Conservation (phyloP, 2,113 vertebrate genomes). For the Macaca nemestrina region DNA sequence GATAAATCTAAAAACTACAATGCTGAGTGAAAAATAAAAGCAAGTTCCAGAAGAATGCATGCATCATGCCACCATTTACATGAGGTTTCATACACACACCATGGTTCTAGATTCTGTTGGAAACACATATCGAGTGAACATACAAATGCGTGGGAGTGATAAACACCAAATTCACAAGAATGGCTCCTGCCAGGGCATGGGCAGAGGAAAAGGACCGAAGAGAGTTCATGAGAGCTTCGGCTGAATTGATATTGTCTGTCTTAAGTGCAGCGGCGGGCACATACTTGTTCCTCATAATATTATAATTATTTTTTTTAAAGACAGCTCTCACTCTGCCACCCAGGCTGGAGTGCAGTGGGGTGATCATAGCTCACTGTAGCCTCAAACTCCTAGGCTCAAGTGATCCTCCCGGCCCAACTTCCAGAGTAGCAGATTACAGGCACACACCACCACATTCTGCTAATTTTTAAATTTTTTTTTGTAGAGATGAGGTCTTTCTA, state of each 20-base stretch:
- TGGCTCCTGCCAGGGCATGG: background rate
- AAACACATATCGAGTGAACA: background rate
- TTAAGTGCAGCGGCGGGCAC: background rate
- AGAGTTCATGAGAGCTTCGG: background rate
- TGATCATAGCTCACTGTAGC: too few relatives aligned
- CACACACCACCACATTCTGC: too few relatives aligned
- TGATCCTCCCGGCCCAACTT: too few relatives aligned
- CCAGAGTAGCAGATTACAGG: too few relatives aligned
- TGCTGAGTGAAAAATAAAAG: fast-evolving
- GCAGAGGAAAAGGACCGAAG: background rate
- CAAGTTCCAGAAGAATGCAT: background rate
- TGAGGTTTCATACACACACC: background rate
- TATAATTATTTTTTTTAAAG: too few relatives aligned
- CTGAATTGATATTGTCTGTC: background rate
- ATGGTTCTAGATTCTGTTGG: background rate
- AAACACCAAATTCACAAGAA: background rate
- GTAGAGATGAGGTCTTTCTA: too few relatives aligned
- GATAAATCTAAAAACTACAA: background rate
- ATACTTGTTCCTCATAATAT: background rate
- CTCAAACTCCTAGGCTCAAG: too few relatives aligned
- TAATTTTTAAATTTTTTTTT: too few relatives aligned
- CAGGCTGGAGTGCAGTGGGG: too few relatives aligned
- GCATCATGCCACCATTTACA: fast-evolving
- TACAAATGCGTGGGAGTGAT: background rate
- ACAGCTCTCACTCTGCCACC: too few relatives aligned